These are phyloP conservation scores for Gastrophryne carolinensis DNA, from an alignment of 2,797 vertebrate species.

Conservation along the genomic window DNA sequence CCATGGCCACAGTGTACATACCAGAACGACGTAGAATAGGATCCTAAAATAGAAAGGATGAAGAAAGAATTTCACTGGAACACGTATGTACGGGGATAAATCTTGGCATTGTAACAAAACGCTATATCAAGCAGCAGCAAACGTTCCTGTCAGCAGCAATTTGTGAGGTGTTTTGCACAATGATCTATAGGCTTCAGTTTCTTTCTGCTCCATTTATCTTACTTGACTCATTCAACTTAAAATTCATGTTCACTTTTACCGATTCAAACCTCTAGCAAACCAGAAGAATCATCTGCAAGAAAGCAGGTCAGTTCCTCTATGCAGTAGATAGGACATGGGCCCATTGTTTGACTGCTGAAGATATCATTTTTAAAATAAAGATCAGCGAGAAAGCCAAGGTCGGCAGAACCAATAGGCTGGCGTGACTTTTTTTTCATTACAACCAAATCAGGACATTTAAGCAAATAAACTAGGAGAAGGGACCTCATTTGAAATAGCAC, in stretches of 20 bases:
- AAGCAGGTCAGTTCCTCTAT: constrained; percentile 27
- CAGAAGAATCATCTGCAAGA: constrained; percentile 21
- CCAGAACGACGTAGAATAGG: constrained; percentile 95
- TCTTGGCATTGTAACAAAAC: constrained; percentile 57
- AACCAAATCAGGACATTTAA: too few species aligned
- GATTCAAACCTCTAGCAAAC: constrained; percentile 4
- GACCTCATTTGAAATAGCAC: too few species aligned
- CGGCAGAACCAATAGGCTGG: too few species aligned
- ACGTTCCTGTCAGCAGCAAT: neutral
- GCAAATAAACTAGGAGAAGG: too few species aligned
- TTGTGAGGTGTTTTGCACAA: constrained; percentile 22
- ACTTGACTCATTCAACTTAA: neutral
- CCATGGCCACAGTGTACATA: constrained; percentile 99
- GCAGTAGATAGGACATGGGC: constrained; percentile 19
- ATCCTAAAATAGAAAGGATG: constrained; percentile 65
- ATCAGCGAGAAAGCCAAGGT: too few species aligned
- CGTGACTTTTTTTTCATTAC: too few species aligned
- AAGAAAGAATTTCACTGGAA: constrained; percentile 50
- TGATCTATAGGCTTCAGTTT: neutral
- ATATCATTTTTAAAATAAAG: too few species aligned
- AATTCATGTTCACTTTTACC: neutral
- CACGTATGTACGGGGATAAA: neutral
- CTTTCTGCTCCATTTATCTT: neutral
- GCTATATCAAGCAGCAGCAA: neutral
- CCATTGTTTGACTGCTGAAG: too few species aligned